Evolutionary conservation across 2,797 vertebrate species (phyloP).

Genomic region (Miichthys miiuy): DNA sequence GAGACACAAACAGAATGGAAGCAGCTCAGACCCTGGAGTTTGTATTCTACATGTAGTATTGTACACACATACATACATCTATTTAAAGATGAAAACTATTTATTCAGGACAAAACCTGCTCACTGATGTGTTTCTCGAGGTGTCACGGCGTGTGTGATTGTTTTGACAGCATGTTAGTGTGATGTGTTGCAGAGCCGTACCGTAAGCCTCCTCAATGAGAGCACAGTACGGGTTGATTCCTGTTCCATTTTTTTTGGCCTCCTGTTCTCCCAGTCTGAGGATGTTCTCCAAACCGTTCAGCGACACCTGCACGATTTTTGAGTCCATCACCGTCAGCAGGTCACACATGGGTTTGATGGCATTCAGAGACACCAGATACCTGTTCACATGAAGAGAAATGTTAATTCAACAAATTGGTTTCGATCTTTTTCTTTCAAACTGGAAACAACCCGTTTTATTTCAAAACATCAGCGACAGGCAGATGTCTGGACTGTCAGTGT

Average conservation of each 20-base stretch:
- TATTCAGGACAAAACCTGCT: no score
- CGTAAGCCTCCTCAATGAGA: slow-evolving; percentile 93
- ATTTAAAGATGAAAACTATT: no score
- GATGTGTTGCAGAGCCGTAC: slow-evolving; percentile 73
- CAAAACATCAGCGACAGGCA: background rate
- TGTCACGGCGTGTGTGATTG: background rate
- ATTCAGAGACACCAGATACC: slow-evolving; percentile 92
- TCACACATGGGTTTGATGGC: slow-evolving; percentile 95
- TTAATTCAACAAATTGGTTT: background rate
- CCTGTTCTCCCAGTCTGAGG: slow-evolving; percentile 91
- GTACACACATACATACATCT: no score
- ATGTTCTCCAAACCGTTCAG: slow-evolving; percentile 95
- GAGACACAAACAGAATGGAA: no score
- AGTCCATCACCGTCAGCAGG: slow-evolving; percentile 94
- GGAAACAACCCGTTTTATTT: background rate
- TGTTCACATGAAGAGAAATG: slow-evolving; percentile 56
- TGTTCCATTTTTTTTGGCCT: slow-evolving; percentile 90
- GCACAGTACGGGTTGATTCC: slow-evolving; percentile 93
- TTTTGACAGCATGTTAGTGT: background rate
- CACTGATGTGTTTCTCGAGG: no score
- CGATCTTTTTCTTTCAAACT: background rate
- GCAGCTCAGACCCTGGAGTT: no score
- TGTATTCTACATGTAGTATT: no score
- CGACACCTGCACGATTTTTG: slow-evolving; percentile 94
- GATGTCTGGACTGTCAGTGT: background rate